A percentile compares a stretch with the other conserved stretches of the same genome.
Conservation (phyloP, 2,113 vertebrate species). For the Labeo catla region DNA sequence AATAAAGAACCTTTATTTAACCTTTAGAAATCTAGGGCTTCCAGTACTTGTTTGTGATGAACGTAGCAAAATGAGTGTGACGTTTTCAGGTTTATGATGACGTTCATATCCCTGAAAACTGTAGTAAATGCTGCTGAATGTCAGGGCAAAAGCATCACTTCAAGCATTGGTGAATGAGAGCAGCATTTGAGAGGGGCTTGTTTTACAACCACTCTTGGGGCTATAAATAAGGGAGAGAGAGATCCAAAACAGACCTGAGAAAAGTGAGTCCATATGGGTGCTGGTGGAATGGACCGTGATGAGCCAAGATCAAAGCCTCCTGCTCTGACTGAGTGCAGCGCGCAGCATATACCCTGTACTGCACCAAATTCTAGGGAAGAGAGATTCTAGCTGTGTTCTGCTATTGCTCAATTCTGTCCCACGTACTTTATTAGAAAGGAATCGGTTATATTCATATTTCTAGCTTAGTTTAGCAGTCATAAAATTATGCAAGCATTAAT, state of each 20-base stretch:
- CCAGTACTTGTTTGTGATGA: not conserved
- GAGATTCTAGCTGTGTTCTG: not conserved
- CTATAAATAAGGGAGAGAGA: constrained; percentile 59
- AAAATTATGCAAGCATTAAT: not conserved
- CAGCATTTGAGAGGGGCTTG: constrained; percentile 52
- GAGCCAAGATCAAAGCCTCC: constrained; percentile 57
- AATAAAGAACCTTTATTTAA: too few relatives aligned
- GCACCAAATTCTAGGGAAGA: constrained; percentile 1
- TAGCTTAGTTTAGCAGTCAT: not conserved
- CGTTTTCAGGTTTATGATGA: constrained; percentile 16
- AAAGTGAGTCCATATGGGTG: constrained; percentile 61
- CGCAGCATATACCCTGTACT: constrained; percentile 29
- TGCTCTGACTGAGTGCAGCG: constrained; percentile 16
- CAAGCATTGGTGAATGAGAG: constrained; percentile 33
- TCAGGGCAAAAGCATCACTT: constrained; percentile 39
- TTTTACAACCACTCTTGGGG: constrained; percentile 61
- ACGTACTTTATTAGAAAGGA: not conserved
- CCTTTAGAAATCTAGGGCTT: not conserved
- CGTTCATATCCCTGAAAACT: constrained; percentile 25
- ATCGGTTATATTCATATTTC: not conserved
- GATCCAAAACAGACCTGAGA: constrained; percentile 63
- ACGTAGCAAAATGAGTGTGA: not conserved
- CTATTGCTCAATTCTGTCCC: not conserved
- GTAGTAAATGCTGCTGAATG: constrained; percentile 23
- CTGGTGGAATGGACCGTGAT: constrained; percentile 50